Evolutionary conservation across 2,113 vertebrate species (phyloP).

Genomic region (Macrotis lagotis): DNA sequence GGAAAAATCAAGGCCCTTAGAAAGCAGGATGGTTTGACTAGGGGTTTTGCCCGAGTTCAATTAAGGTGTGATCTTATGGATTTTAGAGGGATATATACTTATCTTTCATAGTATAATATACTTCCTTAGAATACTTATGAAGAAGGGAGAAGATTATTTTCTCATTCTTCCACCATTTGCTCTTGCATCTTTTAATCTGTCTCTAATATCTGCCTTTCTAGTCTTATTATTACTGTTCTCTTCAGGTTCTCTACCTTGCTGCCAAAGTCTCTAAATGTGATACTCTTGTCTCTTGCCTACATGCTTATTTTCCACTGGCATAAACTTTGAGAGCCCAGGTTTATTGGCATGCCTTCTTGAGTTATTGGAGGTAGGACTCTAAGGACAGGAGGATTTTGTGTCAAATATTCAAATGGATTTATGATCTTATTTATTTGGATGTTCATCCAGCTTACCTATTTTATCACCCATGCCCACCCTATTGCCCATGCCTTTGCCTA

Average conservation of each 20-base stretch:
- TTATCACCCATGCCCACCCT: background rate
- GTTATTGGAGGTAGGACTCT: background rate
- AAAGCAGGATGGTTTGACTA: background rate
- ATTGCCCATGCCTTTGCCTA: background rate
- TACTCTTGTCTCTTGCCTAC: background rate
- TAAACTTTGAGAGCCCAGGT: background rate
- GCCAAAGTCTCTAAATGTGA: background rate
- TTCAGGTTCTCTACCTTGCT: background rate
- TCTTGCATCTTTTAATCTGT: background rate
- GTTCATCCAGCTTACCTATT: background rate
- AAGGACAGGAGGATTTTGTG: background rate
- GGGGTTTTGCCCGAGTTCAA: background rate
- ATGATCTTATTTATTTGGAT: background rate
- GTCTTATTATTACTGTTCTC: background rate
- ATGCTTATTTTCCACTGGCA: background rate
- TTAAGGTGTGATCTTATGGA: background rate
- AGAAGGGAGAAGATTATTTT: background rate
- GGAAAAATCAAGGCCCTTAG: background rate
- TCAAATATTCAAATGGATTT: background rate
- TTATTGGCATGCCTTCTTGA: background rate
- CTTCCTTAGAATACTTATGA: too few relatives aligned
- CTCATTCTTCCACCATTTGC: background rate
- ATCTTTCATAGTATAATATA: too few relatives aligned
- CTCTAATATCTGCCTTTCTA: background rate
- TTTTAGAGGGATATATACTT: background rate